Percentiles rank a stretch among this genome's conserved stretches.
phyloP scores from a whole-genome alignment of 2,113 vertebrate genomes.

The Apodemus speciosus region DNA sequence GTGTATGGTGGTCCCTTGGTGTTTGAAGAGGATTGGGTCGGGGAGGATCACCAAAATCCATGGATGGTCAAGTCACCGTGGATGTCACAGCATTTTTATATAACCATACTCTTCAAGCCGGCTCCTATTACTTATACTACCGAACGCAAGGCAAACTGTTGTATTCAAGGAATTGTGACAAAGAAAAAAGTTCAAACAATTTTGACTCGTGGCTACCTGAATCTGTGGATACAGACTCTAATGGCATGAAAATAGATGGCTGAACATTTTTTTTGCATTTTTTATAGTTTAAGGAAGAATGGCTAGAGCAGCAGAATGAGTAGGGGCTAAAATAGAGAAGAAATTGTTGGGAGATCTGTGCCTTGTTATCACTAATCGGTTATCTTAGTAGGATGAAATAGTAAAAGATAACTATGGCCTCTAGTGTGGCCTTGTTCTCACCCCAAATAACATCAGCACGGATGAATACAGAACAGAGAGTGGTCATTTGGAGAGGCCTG shows the following conservation, averaged over 20 bases:
- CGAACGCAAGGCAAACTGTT: background rate
- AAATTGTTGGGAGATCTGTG: background rate
- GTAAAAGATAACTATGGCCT: background rate
- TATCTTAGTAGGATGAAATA: background rate
- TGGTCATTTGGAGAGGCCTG: background rate
- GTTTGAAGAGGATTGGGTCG: background rate
- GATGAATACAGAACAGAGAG: background rate
- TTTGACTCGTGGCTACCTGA: background rate
- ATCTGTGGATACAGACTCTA: too few species aligned
- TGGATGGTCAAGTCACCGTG: background rate
- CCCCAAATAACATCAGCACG: background rate
- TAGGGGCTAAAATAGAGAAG: slow-evolving; percentile 18
- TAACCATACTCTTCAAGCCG: too few species aligned
- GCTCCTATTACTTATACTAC: background rate
- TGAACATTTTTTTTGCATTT: background rate
- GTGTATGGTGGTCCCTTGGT: background rate
- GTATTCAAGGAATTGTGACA: background rate
- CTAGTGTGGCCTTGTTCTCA: background rate
- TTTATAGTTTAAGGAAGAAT: slow-evolving; percentile 39
- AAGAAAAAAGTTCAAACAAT: background rate
- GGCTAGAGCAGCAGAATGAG: background rate
- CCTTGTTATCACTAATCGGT: background rate
- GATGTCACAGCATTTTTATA: background rate
- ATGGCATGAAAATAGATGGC: too few species aligned
- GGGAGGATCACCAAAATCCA: background rate